These are phyloP conservation scores for Catharus bicknelli DNA, from an alignment of 2,113 vertebrate genomes.

Conservation along the genomic window DNA sequence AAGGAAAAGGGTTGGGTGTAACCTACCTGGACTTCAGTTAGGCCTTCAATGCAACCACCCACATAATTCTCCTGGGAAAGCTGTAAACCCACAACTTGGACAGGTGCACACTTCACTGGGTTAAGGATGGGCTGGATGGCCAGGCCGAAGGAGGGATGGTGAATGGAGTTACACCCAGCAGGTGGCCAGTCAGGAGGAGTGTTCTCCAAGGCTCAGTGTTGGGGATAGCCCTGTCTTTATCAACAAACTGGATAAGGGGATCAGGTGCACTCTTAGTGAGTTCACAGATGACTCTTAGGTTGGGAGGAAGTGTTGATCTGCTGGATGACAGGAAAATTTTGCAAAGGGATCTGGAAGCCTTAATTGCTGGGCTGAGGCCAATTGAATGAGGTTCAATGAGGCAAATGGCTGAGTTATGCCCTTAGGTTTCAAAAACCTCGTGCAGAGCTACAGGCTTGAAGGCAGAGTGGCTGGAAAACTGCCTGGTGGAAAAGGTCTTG, in stretches of 20 bases:
- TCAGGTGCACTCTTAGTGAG: not conserved
- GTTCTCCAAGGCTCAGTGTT: not conserved
- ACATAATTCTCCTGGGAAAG: not conserved
- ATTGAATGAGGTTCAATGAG: not conserved
- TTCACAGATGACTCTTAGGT: not conserved
- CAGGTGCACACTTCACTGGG: not conserved
- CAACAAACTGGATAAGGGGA: too few relatives aligned
- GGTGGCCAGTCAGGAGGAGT: rapidly evolving
- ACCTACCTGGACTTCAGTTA: not conserved
- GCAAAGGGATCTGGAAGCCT: not conserved
- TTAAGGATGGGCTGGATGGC: too few relatives aligned
- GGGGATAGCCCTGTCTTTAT: not conserved
- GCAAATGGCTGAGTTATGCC: not conserved
- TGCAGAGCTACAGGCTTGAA: not conserved
- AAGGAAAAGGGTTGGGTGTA: not conserved
- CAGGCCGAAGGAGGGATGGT: not conserved
- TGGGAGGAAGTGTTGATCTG: too few relatives aligned
- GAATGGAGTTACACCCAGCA: too few relatives aligned
- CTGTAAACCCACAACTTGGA: not conserved
- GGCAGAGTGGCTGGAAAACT: not conserved
- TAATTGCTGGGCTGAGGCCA: rapidly evolving
- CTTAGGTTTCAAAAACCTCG: not conserved
- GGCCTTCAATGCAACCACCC: not conserved
- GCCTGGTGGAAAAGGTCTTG: not conserved
- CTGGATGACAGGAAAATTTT: not conserved